Base-by-base conservation (phyloP, 2,888 invertebrate species). In the Dromius quadrimaculatus region DNA sequence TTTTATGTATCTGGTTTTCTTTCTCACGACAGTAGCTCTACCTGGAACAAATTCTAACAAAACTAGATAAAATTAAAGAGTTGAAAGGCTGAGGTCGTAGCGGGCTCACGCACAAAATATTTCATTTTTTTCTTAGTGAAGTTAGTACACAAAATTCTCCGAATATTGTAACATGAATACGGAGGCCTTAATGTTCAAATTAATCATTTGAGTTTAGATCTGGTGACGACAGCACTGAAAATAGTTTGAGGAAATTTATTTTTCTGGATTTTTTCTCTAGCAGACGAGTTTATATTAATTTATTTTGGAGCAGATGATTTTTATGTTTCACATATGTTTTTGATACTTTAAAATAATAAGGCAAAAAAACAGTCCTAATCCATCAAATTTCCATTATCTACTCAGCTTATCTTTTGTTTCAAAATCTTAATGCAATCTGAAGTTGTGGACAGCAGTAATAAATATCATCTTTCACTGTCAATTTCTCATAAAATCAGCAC, bases 241-340 rank as follows among this genome's bases (percentile, higher is more conserved):
- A 64, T 64, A 64, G 15, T 45, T 64, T 47, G 32, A 15, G 64
- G 34, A 64, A 64, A 64, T 64, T 64, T 64, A 64, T 64, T 64
- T 64, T 47, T 41, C 34, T n/a, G n/a, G n/a, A n/a, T n/a, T n/a
- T n/a, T n/a, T n/a, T n/a, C n/a, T n/a, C n/a, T n/a, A n/a, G n/a
- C n/a, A n/a, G n/a, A n/a, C n/a, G n/a, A n/a, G n/a, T n/a, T n/a
- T n/a, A n/a, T n/a, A n/a, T n/a, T n/a, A n/a, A n/a, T n/a, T n/a
- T n/a, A n/a, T n/a, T n/a, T n/a, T n/a, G n/a, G n/a, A n/a, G n/a
- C n/a, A n/a, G n/a, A n/a, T n/a, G n/a, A n/a, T n/a, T n/a, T n/a
- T n/a, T n/a, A n/a, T n/a, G n/a, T n/a, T n/a, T n/a, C n/a, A n/a
- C n/a, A n/a, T n/a, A n/a, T n/a, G n/a, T n/a, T n/a, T n/a, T n/a